phyloP scores from a whole-genome alignment of 2,797 vertebrate species.

The Pterois miles region DNA sequence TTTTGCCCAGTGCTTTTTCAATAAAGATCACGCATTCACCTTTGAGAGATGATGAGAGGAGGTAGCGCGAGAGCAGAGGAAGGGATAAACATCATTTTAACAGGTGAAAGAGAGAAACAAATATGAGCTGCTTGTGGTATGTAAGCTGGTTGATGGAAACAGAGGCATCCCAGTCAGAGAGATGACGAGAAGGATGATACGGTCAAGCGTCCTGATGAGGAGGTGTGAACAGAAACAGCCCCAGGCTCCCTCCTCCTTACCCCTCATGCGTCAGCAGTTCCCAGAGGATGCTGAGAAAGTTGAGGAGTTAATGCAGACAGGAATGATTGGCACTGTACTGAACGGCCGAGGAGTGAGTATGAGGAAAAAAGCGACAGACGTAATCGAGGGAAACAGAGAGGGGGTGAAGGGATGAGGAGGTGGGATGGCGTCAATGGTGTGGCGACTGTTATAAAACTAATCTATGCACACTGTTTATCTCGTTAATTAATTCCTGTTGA shows the following conservation, averaged over 20 bases:
- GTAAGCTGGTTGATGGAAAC: not conserved
- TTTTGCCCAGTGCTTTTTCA: not conserved
- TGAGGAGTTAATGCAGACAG: not conserved
- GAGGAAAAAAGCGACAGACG: not conserved
- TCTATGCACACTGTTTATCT: constrained; percentile 17
- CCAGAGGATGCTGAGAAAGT: not conserved
- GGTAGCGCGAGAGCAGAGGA: not conserved
- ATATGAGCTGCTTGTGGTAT: not conserved
- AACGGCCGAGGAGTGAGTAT: not conserved
- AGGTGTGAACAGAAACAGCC: constrained; percentile 10
- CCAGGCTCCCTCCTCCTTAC: not conserved
- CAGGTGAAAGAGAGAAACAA: not conserved
- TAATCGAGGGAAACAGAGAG: not conserved
- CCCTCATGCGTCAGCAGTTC: not conserved
- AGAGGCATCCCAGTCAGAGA: not conserved
- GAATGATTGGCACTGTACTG: not conserved
- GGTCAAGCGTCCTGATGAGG: not conserved
- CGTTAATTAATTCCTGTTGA: constrained; percentile 24
- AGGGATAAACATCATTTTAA: not conserved
- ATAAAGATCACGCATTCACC: not conserved
- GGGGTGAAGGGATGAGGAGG: not conserved
- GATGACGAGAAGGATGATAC: constrained; percentile 18
- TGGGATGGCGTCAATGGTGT: not conserved
- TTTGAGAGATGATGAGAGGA: not conserved
- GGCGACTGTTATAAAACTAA: constrained; percentile 14